A percentile compares a stretch with the other conserved stretches of the same genome.
These are phyloP conservation scores for Aporophyla lueneburgensis DNA, from an alignment of 2,888 invertebrate genomes.

Conservation along the genomic window DNA sequence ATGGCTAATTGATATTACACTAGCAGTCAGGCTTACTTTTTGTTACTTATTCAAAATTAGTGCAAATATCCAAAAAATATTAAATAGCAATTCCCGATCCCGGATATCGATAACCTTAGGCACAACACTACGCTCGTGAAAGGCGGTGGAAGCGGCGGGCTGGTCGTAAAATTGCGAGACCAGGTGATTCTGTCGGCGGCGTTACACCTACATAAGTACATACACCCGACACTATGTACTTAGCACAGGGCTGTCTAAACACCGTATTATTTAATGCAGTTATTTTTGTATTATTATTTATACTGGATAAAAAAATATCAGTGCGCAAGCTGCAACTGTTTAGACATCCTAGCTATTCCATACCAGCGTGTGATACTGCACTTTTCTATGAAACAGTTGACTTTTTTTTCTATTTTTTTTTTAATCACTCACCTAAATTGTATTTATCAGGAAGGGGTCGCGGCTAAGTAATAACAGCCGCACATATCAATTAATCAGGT, in stretches of 20 bases:
- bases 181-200: slow-evolving; percentile 88
- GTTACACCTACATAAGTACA: slow-evolving; percentile 66
- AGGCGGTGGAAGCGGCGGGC: slow-evolving; percentile 78
- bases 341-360: no score
- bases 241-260: slow-evolving; percentile 63
- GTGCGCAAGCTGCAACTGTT: no score
- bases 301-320: no score
- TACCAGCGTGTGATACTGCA: no score
- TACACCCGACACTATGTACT: slow-evolving; percentile 67
- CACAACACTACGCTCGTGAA: slow-evolving; percentile 70
- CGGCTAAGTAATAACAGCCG: no score
- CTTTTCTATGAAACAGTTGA: no score
- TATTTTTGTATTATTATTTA: neutral
- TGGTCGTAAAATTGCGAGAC: slow-evolving; percentile 89
- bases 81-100: slow-evolving; percentile 16
- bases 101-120: slow-evolving; percentile 51
- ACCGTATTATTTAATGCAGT: neutral
- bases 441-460: no score
- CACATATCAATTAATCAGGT: no score
- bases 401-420: no score
- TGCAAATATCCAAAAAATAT: slow-evolving; percentile 1
- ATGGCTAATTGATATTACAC: neutral
- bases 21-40: neutral
- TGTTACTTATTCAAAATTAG: neutral
- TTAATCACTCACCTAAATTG: no score